Percentiles rank a stretch among this genome's conserved stretches.
phyloP scores from a whole-genome alignment of 2,888 invertebrate genomes.

The Erynnis tages region DNA sequence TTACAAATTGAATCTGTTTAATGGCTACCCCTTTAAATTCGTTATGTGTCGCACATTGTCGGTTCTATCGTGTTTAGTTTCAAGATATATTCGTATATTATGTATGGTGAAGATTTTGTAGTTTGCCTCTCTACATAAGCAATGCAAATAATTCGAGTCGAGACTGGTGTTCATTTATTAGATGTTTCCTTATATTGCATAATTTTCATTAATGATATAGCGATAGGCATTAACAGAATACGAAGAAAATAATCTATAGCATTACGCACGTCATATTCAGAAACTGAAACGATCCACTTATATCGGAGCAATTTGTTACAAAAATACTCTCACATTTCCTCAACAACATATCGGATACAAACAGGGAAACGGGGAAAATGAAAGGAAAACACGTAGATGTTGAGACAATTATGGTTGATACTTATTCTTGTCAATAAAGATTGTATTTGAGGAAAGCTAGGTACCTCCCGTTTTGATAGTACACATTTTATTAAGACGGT shows the following conservation, averaged over 20 bases:
- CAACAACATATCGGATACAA: slow-evolving; percentile 49
- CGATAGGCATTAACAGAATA: not conserved
- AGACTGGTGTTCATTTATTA: no score
- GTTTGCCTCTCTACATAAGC: no score
- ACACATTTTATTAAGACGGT: no score
- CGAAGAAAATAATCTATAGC: slow-evolving; percentile 10
- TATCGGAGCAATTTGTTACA: slow-evolving; percentile 51
- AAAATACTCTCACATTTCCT: slow-evolving; percentile 55
- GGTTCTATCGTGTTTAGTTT: slow-evolving; percentile 40
- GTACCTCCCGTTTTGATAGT: no score
- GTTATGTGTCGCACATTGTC: slow-evolving; percentile 40
- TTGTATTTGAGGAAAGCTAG: no score
- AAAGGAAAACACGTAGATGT: slow-evolving; percentile 56
- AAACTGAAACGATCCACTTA: slow-evolving; percentile 19
- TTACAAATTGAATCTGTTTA: slow-evolving; percentile 75
- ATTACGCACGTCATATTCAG: slow-evolving; percentile 20
- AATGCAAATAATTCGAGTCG: no score
- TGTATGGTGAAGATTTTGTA: no score
- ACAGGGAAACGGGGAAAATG: slow-evolving; percentile 65
- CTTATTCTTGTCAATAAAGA: not conserved
- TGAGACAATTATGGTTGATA: slow-evolving; percentile 22
- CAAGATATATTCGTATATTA: slow-evolving; percentile 8
- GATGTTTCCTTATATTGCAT: no score
- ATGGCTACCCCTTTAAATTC: slow-evolving; percentile 53
- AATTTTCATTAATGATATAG: not conserved